These are phyloP conservation scores for Gymnosoma rotundatum DNA, from an alignment of 2,888 invertebrate genomes.

Conservation along the genomic window DNA sequence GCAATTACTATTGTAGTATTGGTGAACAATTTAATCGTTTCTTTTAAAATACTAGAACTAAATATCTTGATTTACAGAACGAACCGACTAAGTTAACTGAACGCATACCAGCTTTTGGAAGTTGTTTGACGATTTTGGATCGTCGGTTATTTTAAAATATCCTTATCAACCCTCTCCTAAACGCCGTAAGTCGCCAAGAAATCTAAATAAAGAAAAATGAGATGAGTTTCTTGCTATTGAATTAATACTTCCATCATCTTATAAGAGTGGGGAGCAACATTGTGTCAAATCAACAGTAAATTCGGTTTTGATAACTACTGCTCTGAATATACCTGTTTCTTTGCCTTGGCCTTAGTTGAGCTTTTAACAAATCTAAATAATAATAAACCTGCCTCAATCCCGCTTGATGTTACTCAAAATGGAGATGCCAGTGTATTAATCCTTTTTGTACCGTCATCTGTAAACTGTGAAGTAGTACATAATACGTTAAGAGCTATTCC, in stretches of 20 bases:
- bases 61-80: neutral
- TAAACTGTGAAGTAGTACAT: neutral
- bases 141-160: too few relatives aligned
- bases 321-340: neutral
- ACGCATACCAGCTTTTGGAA: neutral
- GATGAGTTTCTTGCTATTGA: neutral
- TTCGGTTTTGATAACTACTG: neutral
- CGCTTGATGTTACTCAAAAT: too few relatives aligned
- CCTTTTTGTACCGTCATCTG: neutral
- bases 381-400: neutral
- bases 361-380: neutral
- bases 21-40: neutral
- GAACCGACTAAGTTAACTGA: neutral
- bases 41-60: neutral
- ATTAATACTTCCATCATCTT: too few relatives aligned
- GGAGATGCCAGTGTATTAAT: too few relatives aligned
- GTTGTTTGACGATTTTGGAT: too few relatives aligned
- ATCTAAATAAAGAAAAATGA: neutral
- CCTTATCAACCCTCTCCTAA: too few relatives aligned
- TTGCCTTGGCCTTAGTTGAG: too few relatives aligned
- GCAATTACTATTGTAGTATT: neutral
- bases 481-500: neutral
- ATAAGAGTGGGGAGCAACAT: too few relatives aligned
- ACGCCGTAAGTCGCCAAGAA: neutral
- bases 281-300: too few relatives aligned